Evolutionary conservation across 2,888 invertebrate genomes (phyloP), one percentile per base, ranked within the genome.

Genomic region (Monopis laevigella): DNA sequence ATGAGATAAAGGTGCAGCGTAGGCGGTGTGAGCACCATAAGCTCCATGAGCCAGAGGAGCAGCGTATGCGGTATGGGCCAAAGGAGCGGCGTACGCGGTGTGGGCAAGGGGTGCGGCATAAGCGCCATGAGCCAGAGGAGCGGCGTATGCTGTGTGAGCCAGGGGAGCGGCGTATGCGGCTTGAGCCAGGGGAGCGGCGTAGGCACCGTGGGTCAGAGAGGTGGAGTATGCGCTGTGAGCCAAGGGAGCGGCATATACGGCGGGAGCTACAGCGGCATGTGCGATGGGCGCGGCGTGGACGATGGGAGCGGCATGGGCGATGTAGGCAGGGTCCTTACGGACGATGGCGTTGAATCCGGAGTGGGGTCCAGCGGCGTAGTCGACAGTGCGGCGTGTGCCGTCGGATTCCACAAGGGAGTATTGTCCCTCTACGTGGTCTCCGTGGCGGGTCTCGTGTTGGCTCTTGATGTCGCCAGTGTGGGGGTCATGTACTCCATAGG

Each of bases 401-500:
- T 87, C 86, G 17, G 86, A 82, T 50, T 84, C 61, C 69, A 86
- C 58, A 42, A 77, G 67, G 4, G 75, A 77, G 69, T 77, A 77
- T 49, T 77, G 78, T 46, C 78, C 78, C 48, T 83, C 82, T 32
- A 87, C 87, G 50, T 80, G 81, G 65, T 86, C 86, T n/a, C 87
- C 87, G 47, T 75, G 69, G 45, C 87, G 84, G 44, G 83, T 82
- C 71, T 87, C 87, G 48, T 84, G 83, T 65, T 87, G 87, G 65
- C 68, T 71, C 66, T 78, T 78, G 48, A 74, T 72, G 51, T 78
- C 78, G 28, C 78, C 78, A 56, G 78, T 78, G 62, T 77, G 68
- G 18, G 78, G 78, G 61, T 78, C 78, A 21, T 72, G 62, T 41
- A 78, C 78, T 30, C 74, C 74, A 51, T 78, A 78, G 4, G 77